A percentile compares a stretch with the other conserved stretches of the same genome.
Evolutionary conservation across 2,888 invertebrate genomes (phyloP).

Genomic region (Hirtodrosophila alboralis): DNA sequence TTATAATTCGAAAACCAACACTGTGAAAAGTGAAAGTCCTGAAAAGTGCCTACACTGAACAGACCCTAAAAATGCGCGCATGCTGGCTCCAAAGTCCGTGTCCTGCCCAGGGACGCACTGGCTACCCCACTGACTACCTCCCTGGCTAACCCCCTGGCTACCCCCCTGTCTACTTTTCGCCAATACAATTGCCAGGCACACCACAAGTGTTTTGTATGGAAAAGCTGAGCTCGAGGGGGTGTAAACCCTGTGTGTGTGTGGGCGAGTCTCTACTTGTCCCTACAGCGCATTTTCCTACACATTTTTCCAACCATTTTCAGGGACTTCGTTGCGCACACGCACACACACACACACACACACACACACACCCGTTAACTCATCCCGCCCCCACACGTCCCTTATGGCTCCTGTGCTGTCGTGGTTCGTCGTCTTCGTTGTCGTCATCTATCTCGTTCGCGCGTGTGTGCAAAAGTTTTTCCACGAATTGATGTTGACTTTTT

Average conservation of each 20-base stretch:
- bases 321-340: conserved; percentile 57
- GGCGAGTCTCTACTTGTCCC: conserved; percentile 8
- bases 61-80: conserved; percentile 57
- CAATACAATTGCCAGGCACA: conserved; percentile 51
- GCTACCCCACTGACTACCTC: conserved; percentile 15
- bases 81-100: conserved; percentile 34
- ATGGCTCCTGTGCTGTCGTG: conserved; percentile 23
- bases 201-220: conserved; percentile 60
- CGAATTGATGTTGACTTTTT: conserved; percentile 57
- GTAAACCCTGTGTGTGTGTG: conserved; percentile 9
- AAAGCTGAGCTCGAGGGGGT: neutral
- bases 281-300: conserved; percentile 54
- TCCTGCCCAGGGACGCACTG: conserved; percentile 21
- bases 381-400: no score
- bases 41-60: conserved; percentile 43
- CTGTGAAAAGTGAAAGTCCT: conserved; percentile 68
- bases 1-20: conserved; percentile 58
- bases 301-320: conserved; percentile 47
- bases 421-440: conserved; percentile 56
- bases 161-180: conserved; percentile 15
- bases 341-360: conserved; percentile 27
- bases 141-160: no score
- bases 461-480: conserved; percentile 71
- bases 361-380: conserved; percentile 30
- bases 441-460: conserved; percentile 69